Evolutionary conservation across 2,888 invertebrate species (phyloP).

Genomic region (Athripsodes cinereus): DNA sequence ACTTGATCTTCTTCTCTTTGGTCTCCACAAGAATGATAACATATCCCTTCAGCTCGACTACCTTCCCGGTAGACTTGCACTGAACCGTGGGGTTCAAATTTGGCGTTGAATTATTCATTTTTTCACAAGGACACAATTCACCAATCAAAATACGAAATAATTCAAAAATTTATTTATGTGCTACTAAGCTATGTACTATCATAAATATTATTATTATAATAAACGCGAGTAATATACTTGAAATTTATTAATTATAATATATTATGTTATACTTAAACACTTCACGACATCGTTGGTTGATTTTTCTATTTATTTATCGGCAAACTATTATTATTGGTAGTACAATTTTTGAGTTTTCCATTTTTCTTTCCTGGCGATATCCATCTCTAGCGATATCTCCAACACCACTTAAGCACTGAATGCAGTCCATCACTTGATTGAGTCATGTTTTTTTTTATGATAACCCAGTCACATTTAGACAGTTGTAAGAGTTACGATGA

Average conservation of each 20-base stretch:
- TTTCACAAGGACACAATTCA: slow-evolving; percentile 12
- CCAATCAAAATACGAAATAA: background rate
- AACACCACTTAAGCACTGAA: slow-evolving; percentile 17
- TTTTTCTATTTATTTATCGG: no score
- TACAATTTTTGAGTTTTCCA: no score
- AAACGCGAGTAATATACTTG: background rate
- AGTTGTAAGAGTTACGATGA: no score
- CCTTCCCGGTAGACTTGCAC: slow-evolving; percentile 39
- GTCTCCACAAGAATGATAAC: slow-evolving; percentile 92
- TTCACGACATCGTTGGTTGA: no score
- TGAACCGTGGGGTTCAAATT: slow-evolving; percentile 47
- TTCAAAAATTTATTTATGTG: background rate
- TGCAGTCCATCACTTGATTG: slow-evolving; percentile 22
- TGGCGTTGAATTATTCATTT: slow-evolving; percentile 37
- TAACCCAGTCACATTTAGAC: background rate
- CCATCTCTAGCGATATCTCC: slow-evolving; percentile 17
- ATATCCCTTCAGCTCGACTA: slow-evolving; percentile 91
- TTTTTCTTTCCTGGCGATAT: no score
- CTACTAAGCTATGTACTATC: background rate
- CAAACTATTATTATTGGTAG: no score
- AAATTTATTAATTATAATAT: background rate
- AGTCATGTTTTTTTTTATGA: slow-evolving; percentile 15
- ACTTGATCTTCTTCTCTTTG: slow-evolving; percentile 88
- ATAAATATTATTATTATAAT: background rate
- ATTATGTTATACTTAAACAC: no score